These are phyloP conservation scores for Brassicogethes aeneus DNA, from an alignment of 2,888 invertebrate genomes.

Conservation along the genomic window DNA sequence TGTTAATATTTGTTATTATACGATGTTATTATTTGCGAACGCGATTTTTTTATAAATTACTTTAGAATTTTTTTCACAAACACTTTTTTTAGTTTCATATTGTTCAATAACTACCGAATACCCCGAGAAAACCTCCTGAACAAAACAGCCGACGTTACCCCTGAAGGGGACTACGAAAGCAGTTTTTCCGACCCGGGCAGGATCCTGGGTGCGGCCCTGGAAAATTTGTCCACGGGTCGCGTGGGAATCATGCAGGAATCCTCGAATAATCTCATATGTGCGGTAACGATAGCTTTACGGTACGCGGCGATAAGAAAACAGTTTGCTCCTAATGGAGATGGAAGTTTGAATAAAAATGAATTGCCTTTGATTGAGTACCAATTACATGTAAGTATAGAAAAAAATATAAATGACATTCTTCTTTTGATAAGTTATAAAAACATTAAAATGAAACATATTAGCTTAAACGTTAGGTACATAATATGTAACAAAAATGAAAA, in stretches of 20 bases:
- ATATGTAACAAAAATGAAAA: no score
- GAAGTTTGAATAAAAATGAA: constrained; percentile 43
- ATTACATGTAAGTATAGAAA: constrained; percentile 59
- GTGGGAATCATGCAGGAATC: constrained; percentile 63
- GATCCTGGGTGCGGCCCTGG: constrained; percentile 76
- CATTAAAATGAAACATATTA: no score
- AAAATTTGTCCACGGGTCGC: constrained; percentile 78
- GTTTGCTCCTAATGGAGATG: constrained; percentile 49
- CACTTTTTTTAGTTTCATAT: constrained; percentile 58
- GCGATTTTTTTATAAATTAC: no score
- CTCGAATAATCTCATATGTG: constrained; percentile 59
- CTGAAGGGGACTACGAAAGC: constrained; percentile 79
- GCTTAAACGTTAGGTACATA: no score
- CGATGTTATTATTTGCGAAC: no score
- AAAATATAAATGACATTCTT: not conserved
- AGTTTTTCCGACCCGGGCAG: constrained; percentile 83
- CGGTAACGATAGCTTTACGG: constrained; percentile 65
- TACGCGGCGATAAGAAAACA: constrained; percentile 74
- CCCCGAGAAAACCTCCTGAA: constrained; percentile 79
- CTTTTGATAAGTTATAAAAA: not conserved
- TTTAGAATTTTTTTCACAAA: no score
- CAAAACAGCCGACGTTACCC: constrained; percentile 80
- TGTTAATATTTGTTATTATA: no score
- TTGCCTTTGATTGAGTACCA: constrained; percentile 76
- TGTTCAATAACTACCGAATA: constrained; percentile 82